Percentiles rank a stretch among this genome's conserved stretches.
Evolutionary conservation across 2,888 invertebrate genomes (phyloP).

Genomic region (Litoditis marina): DNA sequence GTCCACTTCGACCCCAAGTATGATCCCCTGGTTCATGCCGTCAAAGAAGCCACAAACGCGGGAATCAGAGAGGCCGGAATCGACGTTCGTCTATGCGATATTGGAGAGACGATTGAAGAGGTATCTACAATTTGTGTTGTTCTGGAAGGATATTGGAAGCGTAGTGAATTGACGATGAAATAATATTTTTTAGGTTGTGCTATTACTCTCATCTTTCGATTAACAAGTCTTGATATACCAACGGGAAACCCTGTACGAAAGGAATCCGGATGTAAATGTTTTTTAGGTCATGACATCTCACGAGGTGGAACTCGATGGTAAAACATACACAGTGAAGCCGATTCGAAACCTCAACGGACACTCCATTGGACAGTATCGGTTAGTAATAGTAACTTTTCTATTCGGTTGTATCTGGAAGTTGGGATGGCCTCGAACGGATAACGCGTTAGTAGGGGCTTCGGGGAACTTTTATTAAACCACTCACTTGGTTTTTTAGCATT

Average conservation of each 20-base stretch:
- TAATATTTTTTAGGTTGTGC: too few relatives aligned
- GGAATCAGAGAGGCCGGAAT: slow-evolving; percentile 92
- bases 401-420: neutral
- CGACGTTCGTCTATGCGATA: slow-evolving; percentile 93
- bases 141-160: too few relatives aligned
- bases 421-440: neutral
- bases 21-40: slow-evolving; percentile 87
- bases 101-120: slow-evolving; percentile 92
- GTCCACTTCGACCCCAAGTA: slow-evolving; percentile 92
- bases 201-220: too few relatives aligned
- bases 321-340: slow-evolving; percentile 86
- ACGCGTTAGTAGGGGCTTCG: neutral
- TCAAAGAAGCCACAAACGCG: slow-evolving; percentile 95
- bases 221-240: too few relatives aligned
- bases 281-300: slow-evolving; percentile 86
- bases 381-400: neutral
- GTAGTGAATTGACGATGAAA: too few relatives aligned
- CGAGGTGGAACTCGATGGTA: slow-evolving; percentile 93
- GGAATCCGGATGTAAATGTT: too few relatives aligned
- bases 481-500: slow-evolving; percentile 57
- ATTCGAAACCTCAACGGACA: slow-evolving; percentile 98
- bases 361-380: slow-evolving; percentile 91
- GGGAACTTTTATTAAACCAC: too few relatives aligned
- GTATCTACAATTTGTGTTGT: too few relatives aligned
- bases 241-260: too few relatives aligned